phyloP scores from a whole-genome alignment of 2,888 invertebrate genomes.

The Pristionchus arcanus region DNA sequence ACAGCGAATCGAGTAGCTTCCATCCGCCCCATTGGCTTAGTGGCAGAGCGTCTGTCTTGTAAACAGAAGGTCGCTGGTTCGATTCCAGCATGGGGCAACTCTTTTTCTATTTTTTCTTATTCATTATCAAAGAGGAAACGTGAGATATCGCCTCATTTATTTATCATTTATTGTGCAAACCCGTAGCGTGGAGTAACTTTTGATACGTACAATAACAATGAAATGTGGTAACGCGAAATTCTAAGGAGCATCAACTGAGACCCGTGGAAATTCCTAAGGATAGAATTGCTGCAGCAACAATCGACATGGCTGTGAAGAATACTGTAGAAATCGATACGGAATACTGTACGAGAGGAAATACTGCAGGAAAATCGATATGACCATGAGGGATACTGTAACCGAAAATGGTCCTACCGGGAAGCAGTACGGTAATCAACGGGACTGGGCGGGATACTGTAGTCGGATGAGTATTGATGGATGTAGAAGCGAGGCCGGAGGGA shows the following conservation, averaged over 20 bases:
- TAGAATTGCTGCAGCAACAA: background rate
- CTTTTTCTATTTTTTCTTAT: background rate
- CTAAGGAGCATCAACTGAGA: background rate
- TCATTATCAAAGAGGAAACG: no score
- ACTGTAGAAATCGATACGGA: background rate
- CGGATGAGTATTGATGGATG: background rate
- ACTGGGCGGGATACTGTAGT: background rate
- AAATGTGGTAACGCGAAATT: background rate
- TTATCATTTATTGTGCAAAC: background rate
- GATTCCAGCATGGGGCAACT: constrained; percentile 72
- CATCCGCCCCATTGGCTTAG: constrained; percentile 70
- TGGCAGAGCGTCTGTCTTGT: constrained; percentile 74
- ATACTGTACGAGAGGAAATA: no score
- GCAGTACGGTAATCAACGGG: background rate
- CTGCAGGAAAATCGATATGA: no score
- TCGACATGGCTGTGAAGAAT: background rate
- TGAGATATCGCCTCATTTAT: no score
- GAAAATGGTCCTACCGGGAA: no score
- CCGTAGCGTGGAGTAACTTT: background rate
- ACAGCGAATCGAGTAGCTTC: background rate
- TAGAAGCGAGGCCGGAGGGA: background rate
- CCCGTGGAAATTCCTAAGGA: background rate
- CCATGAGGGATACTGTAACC: no score
- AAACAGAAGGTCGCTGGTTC: constrained; percentile 75
- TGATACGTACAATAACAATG: background rate